Conservation (phyloP, 2,888 invertebrate genomes). For the Molanna angustata region DNA sequence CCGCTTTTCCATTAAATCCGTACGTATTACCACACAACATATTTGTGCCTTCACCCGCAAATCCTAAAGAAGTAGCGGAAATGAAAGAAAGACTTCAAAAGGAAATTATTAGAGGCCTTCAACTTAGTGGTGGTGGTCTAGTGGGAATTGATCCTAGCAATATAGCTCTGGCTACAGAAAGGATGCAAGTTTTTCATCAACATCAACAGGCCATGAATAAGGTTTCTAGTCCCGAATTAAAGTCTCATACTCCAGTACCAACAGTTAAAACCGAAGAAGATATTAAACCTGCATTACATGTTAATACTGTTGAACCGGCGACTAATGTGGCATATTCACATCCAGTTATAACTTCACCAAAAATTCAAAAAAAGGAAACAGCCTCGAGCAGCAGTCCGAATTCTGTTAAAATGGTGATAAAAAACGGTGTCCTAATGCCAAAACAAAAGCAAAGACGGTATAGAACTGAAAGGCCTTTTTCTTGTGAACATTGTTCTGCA, state of each 20-base stretch:
- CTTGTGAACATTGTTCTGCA: constrained; percentile 87
- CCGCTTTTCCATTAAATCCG: constrained; percentile 63
- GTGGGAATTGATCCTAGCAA: constrained; percentile 42
- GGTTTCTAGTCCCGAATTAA: constrained; percentile 38
- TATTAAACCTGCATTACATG: constrained; percentile 45
- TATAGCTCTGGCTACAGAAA: constrained; percentile 30
- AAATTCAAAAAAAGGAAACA: constrained; percentile 48
- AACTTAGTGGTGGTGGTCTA: constrained; percentile 68
- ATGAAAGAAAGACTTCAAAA: constrained; percentile 67
- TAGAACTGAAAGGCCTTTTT: constrained; percentile 86
- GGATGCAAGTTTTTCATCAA: constrained; percentile 35
- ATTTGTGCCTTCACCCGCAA: constrained; percentile 48
- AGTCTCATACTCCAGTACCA: constrained; percentile 50
- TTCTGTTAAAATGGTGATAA: constrained; percentile 84
- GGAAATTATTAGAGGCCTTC: constrained; percentile 61
- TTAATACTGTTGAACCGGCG: constrained; percentile 41
- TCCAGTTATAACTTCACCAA: constrained; percentile 38
- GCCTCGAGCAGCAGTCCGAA: constrained; percentile 56
- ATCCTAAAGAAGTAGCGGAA: constrained; percentile 59
- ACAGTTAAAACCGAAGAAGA: constrained; percentile 47
- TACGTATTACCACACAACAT: constrained; percentile 63
- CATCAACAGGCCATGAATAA: constrained; percentile 35
- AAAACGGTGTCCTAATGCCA: constrained; percentile 86
- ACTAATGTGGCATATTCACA: constrained; percentile 38
- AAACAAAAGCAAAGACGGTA: constrained; percentile 90